Evolutionary conservation across 35 echinoderm and acorn worm species (phyloP).

Genomic region (Lytechinus variegatus): DNA sequence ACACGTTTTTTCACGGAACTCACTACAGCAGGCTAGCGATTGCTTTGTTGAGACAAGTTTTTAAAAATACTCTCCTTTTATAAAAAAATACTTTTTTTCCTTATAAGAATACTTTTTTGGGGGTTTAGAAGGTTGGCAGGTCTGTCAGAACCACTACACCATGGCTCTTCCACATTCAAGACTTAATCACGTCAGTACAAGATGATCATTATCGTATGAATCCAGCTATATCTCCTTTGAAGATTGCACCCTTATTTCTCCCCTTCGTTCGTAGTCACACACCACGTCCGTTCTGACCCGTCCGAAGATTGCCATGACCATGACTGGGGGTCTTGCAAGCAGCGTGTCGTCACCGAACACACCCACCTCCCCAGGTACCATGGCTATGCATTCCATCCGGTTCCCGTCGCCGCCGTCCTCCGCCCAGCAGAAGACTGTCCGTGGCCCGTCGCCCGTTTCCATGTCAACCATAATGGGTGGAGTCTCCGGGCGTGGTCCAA

Average conservation of each 20-base stretch:
- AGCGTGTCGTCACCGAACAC: background rate
- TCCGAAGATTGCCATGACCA: slow-evolving; percentile 80
- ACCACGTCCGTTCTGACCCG: slow-evolving; percentile 58
- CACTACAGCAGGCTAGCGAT: no score
- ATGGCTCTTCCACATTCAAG: no score
- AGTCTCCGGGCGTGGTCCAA: background rate
- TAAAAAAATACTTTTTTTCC: no score
- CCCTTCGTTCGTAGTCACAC: background rate
- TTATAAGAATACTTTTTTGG: no score
- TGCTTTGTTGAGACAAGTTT: no score
- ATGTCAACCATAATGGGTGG: slow-evolving; percentile 12
- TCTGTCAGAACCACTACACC: no score
- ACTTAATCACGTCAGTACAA: no score
- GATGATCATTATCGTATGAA: no score
- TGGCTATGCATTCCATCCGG: slow-evolving; percentile 29
- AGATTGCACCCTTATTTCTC: background rate
- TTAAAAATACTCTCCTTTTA: no score
- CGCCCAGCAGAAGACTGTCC: background rate
- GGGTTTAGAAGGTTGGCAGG: no score
- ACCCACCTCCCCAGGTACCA: background rate
- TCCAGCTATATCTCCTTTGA: no score
- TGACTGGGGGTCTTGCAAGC: slow-evolving; percentile 1
- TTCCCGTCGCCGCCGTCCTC: slow-evolving; percentile 43
- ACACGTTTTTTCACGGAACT: no score
- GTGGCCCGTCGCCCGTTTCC: slow-evolving; percentile 47